Evolutionary conservation across 2,888 invertebrate species (phyloP).

Genomic region (Tipula unca): DNA sequence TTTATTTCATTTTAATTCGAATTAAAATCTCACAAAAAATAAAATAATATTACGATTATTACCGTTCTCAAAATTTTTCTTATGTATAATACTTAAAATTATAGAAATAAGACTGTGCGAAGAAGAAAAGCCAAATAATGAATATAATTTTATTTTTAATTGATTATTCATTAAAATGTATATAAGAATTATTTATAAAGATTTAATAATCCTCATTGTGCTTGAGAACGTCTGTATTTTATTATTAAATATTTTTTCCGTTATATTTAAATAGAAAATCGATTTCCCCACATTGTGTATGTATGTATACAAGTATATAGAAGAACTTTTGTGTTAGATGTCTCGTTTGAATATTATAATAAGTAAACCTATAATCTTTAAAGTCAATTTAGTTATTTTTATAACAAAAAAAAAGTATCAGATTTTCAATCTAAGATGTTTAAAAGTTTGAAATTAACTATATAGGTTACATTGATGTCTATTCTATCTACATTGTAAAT

Average conservation of each 20-base stretch:
- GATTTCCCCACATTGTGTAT: neutral
- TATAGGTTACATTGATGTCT: neutral
- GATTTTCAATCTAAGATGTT: neutral
- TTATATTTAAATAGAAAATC: neutral
- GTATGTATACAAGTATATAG: neutral
- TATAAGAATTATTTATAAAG: neutral
- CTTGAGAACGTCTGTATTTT: neutral
- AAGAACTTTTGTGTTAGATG: neutral
- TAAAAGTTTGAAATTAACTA: neutral
- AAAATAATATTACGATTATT: neutral
- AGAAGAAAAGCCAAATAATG: neutral
- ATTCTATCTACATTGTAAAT: no score
- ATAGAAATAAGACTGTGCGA: neutral
- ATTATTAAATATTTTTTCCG: neutral
- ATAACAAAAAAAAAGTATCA: neutral
- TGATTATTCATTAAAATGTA: neutral
- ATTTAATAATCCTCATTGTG: neutral
- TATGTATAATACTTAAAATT: neutral
- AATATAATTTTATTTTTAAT: neutral
- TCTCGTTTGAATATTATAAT: neutral
- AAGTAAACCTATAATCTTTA: neutral
- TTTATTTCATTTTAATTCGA: slow-evolving; percentile 1
- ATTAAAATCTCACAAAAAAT: neutral
- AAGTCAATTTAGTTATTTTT: neutral
- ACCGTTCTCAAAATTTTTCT: neutral